These are phyloP conservation scores for Griposia aprilina DNA, from an alignment of 2,888 invertebrate species.

Conservation along the genomic window DNA sequence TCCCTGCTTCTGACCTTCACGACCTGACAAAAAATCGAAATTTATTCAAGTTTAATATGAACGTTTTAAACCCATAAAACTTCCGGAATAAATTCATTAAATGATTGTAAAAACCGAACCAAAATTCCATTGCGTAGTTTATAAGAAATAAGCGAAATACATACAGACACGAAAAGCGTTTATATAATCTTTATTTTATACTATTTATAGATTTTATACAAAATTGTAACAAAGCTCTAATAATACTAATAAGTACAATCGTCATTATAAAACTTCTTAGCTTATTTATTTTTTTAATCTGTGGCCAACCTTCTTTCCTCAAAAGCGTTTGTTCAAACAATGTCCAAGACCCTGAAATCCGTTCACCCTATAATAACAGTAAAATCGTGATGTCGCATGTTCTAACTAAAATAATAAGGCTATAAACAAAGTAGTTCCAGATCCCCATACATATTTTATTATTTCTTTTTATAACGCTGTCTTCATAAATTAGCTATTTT, in stretches of 20 bases:
- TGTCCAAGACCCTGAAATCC: neutral
- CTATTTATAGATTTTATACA: no score
- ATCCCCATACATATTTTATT: neutral
- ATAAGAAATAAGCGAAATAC: neutral
- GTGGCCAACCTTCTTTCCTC: neutral
- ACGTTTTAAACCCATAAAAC: neutral
- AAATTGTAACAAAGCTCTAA: no score
- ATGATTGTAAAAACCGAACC: no score
- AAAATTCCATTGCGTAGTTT: no score
- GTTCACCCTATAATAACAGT: neutral
- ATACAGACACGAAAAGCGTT: neutral
- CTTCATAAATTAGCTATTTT: constrained; percentile 19
- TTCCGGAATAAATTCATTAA: neutral
- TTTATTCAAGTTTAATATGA: neutral
- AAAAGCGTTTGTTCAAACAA: neutral
- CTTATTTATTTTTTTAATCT: neutral
- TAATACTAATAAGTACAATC: no score
- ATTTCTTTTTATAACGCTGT: no score
- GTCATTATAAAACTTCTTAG: no score
- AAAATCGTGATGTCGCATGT: constrained; percentile 19
- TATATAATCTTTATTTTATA: neutral
- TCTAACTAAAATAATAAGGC: constrained; percentile 26
- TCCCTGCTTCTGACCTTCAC: neutral
- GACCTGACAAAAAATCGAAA: no score
- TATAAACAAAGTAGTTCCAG: constrained; percentile 2